phyloP scores from a whole-genome alignment of 2,888 invertebrate genomes.

The Iphiclides podalirius region DNA sequence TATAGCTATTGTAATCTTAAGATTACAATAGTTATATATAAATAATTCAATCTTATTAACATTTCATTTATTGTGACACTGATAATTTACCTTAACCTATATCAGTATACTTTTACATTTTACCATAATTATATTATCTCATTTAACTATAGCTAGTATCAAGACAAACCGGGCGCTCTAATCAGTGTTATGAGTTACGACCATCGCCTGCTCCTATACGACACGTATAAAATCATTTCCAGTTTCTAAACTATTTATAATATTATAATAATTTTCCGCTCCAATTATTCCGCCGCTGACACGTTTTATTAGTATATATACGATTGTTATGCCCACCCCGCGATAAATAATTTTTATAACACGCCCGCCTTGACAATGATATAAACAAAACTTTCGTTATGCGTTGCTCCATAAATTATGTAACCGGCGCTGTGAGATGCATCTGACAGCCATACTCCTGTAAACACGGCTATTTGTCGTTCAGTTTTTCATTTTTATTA shows the following conservation, averaged over 20 bases:
- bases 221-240: slow-evolving; percentile 69
- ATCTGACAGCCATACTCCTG: slow-evolving; percentile 46
- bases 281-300: slow-evolving; percentile 75
- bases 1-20: too few relatives aligned
- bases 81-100: too few relatives aligned
- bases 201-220: slow-evolving; percentile 60
- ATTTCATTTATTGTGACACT: too few relatives aligned
- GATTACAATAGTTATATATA: too few relatives aligned
- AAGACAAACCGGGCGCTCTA: slow-evolving; percentile 38
- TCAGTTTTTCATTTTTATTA: slow-evolving; percentile 21
- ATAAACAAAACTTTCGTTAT: slow-evolving; percentile 53
- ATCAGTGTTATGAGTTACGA: slow-evolving; percentile 69
- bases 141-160: too few relatives aligned
- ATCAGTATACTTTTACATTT: too few relatives aligned
- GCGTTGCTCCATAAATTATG: slow-evolving; percentile 43
- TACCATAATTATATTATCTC: too few relatives aligned
- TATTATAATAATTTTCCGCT: slow-evolving; percentile 75
- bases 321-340: slow-evolving; percentile 62
- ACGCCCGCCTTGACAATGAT: slow-evolving; percentile 50
- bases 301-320: slow-evolving; percentile 73
- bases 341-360: slow-evolving; percentile 65
- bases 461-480: slow-evolving; percentile 19
- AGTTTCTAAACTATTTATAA: slow-evolving; percentile 75
- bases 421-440: slow-evolving; percentile 45
- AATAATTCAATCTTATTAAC: too few relatives aligned